phyloP scores from a whole-genome alignment of 2,888 invertebrate genomes.

The Drosophila flavopinicola region DNA sequence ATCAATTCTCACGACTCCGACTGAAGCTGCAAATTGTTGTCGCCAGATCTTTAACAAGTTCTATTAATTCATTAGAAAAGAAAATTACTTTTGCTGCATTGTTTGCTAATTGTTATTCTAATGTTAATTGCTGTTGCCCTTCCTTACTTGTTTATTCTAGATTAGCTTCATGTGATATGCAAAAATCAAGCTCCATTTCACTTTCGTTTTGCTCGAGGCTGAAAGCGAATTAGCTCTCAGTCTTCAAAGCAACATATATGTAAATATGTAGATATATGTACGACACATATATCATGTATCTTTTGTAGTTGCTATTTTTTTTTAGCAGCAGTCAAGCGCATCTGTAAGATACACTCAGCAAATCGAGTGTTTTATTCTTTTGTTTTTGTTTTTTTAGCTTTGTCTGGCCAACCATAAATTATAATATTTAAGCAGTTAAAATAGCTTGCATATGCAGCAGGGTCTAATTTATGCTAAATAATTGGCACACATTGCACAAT shows the following conservation, averaged over 20 bases:
- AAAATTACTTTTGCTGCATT: conserved; percentile 15
- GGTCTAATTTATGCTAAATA: conserved; percentile 70
- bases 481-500: conserved; percentile 75
- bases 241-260: conserved; percentile 7
- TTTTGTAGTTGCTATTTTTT: conserved; percentile 12
- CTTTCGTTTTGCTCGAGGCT: conserved; percentile 17
- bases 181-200: conserved; percentile 8
- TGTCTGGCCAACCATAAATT: conserved; percentile 46
- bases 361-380: conserved; percentile 31
- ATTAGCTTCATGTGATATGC: neutral
- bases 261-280: neutral
- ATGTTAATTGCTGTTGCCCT: neutral
- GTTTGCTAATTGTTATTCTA: conserved; percentile 7
- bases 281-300: neutral
- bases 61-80: conserved; percentile 17
- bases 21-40: conserved; percentile 19
- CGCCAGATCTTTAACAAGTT: conserved; percentile 5
- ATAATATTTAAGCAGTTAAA: conserved; percentile 29
- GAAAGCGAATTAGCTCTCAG: conserved; percentile 28
- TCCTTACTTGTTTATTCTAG: conserved; percentile 3
- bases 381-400: too few relatives aligned
- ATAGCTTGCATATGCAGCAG: conserved; percentile 66
- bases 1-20: conserved; percentile 48
- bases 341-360: conserved; percentile 32
- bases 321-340: conserved; percentile 39